phyloP scores from a whole-genome alignment of 2,113 vertebrate genomes.

The Varanus komodoensis region DNA sequence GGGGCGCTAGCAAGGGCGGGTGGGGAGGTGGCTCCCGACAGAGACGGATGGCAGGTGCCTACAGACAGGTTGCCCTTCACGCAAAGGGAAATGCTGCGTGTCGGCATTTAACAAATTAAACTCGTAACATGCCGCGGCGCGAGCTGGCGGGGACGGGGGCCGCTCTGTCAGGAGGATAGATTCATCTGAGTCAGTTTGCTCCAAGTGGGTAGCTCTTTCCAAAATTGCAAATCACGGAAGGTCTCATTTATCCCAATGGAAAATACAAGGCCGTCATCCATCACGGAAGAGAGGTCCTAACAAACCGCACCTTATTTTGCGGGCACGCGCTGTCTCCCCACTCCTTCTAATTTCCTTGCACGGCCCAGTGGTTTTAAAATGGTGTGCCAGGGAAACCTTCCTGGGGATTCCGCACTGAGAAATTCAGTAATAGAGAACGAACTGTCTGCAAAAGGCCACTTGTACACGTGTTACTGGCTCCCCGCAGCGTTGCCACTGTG shows the following conservation, averaged over 20 bases:
- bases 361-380: not conserved
- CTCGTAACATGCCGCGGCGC: slow-evolving; percentile 38
- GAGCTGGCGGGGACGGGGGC: slow-evolving; percentile 35
- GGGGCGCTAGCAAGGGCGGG: slow-evolving; percentile 1
- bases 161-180: not conserved
- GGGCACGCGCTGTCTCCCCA: too few relatives aligned
- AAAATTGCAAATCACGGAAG: slow-evolving; percentile 36
- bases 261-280: slow-evolving; percentile 45
- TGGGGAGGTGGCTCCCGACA: slow-evolving; percentile 33
- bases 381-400: not conserved
- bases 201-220: slow-evolving; percentile 50
- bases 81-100: slow-evolving; percentile 54
- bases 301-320: not conserved
- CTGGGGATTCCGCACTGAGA: too few relatives aligned
- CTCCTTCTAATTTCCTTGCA: not conserved
- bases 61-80: slow-evolving; percentile 60
- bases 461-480: not conserved
- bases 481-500: not conserved
- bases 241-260: not conserved
- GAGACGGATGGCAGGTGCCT: slow-evolving; percentile 59
- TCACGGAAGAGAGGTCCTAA: slow-evolving; percentile 42
- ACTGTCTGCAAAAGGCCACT: not conserved
- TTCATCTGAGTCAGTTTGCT: slow-evolving; percentile 59
- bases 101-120: slow-evolving; percentile 62
- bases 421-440: too few relatives aligned